Evolutionary conservation across 1,140 invertebrate species (phyloP).

Genomic region (Bombus affinis): DNA sequence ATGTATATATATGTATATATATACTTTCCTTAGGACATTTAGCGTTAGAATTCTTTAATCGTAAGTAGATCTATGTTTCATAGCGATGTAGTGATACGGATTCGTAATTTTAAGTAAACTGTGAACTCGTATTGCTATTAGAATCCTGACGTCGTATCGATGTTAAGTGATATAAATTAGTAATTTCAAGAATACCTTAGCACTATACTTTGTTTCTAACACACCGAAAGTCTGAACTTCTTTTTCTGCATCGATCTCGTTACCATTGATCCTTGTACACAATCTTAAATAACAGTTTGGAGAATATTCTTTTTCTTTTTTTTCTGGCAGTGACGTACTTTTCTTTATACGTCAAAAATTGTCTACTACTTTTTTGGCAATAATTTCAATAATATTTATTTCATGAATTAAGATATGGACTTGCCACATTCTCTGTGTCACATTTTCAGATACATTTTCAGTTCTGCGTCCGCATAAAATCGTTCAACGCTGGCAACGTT

Average conservation of each 20-base stretch:
- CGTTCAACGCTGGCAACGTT: slow-evolving; percentile 27
- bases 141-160: slow-evolving; percentile 28
- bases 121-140: slow-evolving; percentile 35
- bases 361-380: background rate
- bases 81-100: slow-evolving; percentile 28
- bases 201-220: background rate
- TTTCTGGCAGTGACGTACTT: slow-evolving; percentile 41
- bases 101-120: slow-evolving; percentile 17
- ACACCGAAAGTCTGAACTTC: background rate
- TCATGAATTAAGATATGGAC: background rate
- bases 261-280: background rate
- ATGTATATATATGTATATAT: background rate
- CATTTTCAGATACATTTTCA: background rate
- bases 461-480: slow-evolving; percentile 25
- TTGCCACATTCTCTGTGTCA: background rate
- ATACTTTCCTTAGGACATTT: slow-evolving; percentile 34
- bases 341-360: slow-evolving; percentile 2
- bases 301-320: background rate
- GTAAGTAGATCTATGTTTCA: slow-evolving; percentile 25
- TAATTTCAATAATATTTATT: no score
- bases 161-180: slow-evolving; percentile 19
- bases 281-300: background rate
- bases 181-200: slow-evolving; percentile 10
- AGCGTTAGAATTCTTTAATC: slow-evolving; percentile 20
- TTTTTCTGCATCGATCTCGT: background rate